Percentiles rank a stretch among this genome's conserved stretches.
Conservation (phyloP, 2,797 vertebrate genomes). For the Hypotaenidia philippensis region DNA sequence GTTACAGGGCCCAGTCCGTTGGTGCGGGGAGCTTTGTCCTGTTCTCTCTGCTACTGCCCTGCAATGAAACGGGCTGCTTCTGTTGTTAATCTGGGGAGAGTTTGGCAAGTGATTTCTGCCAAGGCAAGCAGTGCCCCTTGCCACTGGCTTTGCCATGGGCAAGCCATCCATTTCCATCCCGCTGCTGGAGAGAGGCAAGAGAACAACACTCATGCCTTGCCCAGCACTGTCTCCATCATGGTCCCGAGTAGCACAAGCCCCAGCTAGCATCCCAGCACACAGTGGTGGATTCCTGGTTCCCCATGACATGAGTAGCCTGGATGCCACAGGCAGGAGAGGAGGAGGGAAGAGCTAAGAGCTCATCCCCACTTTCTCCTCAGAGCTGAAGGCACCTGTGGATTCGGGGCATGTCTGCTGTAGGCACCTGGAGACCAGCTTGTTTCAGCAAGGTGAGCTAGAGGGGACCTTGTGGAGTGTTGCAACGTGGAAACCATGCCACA, state of each 20-base stretch:
- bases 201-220: neutral
- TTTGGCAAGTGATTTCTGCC: neutral
- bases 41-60: neutral
- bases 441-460: neutral
- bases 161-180: neutral
- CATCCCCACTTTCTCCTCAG: neutral
- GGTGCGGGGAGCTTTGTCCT: fast-evolving
- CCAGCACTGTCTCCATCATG: fast-evolving
- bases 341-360: neutral
- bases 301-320: neutral
- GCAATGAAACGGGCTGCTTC: neutral
- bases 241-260: neutral
- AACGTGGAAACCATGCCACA: neutral
- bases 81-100: neutral
- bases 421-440: neutral
- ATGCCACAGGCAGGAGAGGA: neutral
- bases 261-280: neutral
- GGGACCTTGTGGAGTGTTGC: neutral
- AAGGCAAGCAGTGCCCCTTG: neutral
- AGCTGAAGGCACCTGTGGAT: neutral
- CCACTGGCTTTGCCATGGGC: neutral
- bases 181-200: neutral
- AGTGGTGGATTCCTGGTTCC: neutral
- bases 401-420: neutral
- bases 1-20: neutral